Conservation (phyloP, 2,888 invertebrate species). For the Phyllotreta cruciferae region DNA sequence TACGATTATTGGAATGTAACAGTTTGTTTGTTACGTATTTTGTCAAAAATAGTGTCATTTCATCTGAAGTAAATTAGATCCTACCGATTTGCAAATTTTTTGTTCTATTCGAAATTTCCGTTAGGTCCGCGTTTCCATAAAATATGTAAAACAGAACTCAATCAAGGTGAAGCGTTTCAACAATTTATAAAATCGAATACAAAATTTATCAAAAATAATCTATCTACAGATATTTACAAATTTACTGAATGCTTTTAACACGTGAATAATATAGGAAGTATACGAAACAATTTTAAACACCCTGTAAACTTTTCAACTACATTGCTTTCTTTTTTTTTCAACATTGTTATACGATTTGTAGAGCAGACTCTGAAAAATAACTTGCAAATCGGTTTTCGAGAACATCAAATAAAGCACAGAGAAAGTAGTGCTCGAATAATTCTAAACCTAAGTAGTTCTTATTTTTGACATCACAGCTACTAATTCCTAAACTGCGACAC, state of each 20-base stretch:
- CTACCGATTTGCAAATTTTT: slow-evolving; percentile 31
- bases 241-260: slow-evolving; percentile 32
- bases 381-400: slow-evolving; percentile 28
- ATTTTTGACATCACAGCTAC: slow-evolving; percentile 57
- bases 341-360: slow-evolving; percentile 30
- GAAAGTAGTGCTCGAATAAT: slow-evolving; percentile 37
- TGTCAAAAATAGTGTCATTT: slow-evolving; percentile 57
- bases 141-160: slow-evolving; percentile 34
- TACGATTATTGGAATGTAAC: slow-evolving; percentile 54
- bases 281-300: slow-evolving; percentile 30
- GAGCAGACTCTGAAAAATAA: slow-evolving; percentile 30
- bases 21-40: slow-evolving; percentile 51
- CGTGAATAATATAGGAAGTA: slow-evolving; percentile 23
- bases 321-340: slow-evolving; percentile 18
- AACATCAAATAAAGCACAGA: slow-evolving; percentile 35
- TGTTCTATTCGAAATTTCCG: slow-evolving; percentile 10
- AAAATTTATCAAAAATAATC: slow-evolving; percentile 36
- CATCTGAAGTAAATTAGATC: slow-evolving; percentile 37
- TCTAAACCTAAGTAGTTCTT: slow-evolving; percentile 50
- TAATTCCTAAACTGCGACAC: slow-evolving; percentile 54
- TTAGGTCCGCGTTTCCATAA: slow-evolving; percentile 31
- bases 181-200: slow-evolving; percentile 30
- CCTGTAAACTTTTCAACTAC: slow-evolving; percentile 27
- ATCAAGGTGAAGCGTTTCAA: slow-evolving; percentile 29
- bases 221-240: slow-evolving; percentile 41